Conservation (phyloP, 2,888 invertebrate genomes). For the Chalcosyrphus nemorum region DNA sequence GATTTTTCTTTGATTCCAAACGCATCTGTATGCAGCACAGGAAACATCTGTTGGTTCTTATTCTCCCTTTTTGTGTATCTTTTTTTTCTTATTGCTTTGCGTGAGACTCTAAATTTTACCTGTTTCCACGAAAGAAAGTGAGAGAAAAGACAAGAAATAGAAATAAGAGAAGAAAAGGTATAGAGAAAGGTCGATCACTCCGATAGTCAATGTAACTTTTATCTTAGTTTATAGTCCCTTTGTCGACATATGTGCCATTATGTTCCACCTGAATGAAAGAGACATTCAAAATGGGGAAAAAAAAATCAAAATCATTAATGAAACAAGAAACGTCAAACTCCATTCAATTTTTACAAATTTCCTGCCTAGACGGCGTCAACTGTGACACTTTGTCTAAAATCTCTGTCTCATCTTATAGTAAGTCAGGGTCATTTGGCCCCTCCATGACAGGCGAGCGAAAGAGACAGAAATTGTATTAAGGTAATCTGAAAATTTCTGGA, state of each 20-base stretch:
- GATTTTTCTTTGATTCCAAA: conserved; percentile 13
- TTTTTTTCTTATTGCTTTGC: conserved; percentile 5
- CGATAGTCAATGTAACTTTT: neutral
- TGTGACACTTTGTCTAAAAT: conserved; percentile 46
- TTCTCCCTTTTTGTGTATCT: neutral
- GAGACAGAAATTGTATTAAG: conserved; percentile 24
- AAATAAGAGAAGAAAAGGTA: conserved; percentile 11
- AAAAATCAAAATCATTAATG: conserved; percentile 44
- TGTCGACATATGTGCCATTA: conserved; percentile 8
- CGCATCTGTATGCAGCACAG: conserved; percentile 38
- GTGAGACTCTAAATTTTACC: conserved; percentile 34
- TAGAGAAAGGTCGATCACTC: conserved; percentile 59
- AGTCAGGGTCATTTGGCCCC: conserved; percentile 46
- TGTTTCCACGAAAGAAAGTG: conserved; percentile 48
- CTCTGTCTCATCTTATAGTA: conserved; percentile 22
- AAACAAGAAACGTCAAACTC: neutral
- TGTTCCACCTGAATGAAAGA: conserved; percentile 57
- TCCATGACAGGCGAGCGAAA: neutral
- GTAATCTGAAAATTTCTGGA: conserved; percentile 39
- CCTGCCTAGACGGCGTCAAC: conserved; percentile 37
- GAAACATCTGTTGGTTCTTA: conserved; percentile 56
- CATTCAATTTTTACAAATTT: conserved; percentile 29
- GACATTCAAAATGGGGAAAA: too few species aligned
- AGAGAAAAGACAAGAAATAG: conserved; percentile 7
- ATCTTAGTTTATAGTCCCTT: neutral